phyloP scores from a whole-genome alignment of 2,888 invertebrate genomes.

The Drosophila algonquin region DNA sequence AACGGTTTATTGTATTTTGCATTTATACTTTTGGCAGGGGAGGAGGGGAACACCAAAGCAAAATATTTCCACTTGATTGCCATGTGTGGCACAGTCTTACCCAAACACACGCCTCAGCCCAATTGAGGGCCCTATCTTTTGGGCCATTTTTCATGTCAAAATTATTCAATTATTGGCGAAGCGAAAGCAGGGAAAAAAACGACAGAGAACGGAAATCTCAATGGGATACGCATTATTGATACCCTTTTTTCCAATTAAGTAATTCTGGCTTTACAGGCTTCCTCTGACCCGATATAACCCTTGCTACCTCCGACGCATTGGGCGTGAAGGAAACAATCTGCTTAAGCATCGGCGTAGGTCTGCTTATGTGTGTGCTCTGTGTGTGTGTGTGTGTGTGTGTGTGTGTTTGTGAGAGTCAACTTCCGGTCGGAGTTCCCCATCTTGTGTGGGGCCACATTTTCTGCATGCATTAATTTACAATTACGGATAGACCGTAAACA shows the following conservation, averaged over 20 bases:
- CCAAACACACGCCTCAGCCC: neutral
- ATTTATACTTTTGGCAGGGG: conserved; percentile 4
- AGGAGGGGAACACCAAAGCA: neutral
- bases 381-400: neutral
- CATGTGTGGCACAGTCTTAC: conserved; percentile 33
- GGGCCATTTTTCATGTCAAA: conserved; percentile 61
- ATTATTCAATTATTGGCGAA: conserved; percentile 67
- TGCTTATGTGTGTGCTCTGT: neutral
- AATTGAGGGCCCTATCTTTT: conserved; percentile 8
- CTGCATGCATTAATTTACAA: conserved; percentile 64
- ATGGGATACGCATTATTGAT: neutral
- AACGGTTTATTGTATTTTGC: conserved; percentile 7
- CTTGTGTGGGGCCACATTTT: conserved; percentile 42
- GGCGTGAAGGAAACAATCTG: neutral
- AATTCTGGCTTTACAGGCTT: neutral
- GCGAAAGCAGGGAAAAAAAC: conserved; percentile 35
- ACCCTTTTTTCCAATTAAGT: neutral
- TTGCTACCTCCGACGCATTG: conserved; percentile 2
- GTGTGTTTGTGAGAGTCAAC: conserved; percentile 4
- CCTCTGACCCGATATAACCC: neutral
- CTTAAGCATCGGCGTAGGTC: neutral
- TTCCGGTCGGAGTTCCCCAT: conserved; percentile 33
- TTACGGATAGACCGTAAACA: conserved; percentile 51
- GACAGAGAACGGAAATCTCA: conserved; percentile 8
- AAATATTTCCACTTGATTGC: conserved; percentile 45